Percentiles rank a stretch among this genome's conserved stretches.
These are phyloP conservation scores for Gerris buenoi DNA, from an alignment of 1,140 invertebrate species.

Conservation along the genomic window DNA sequence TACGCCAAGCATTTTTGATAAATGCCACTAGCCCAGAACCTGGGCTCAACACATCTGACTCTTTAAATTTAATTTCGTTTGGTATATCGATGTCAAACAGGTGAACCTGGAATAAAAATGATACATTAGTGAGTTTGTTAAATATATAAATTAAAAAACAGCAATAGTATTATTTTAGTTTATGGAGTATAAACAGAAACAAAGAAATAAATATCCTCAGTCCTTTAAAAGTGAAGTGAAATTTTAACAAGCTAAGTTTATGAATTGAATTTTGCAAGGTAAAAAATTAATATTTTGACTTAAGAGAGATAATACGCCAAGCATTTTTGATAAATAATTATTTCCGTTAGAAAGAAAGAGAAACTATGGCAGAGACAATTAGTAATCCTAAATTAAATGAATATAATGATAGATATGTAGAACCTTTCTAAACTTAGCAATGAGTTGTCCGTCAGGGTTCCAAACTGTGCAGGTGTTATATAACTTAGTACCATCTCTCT, in stretches of 20 bases:
- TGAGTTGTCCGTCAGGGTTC: conserved; percentile 57
- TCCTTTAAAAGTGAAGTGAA: too few species aligned
- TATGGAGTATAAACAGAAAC: too few species aligned
- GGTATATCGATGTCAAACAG: conserved; percentile 92
- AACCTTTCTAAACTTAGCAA: conserved; percentile 59
- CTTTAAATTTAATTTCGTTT: conserved; percentile 81
- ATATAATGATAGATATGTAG: not conserved
- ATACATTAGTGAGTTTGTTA: too few species aligned
- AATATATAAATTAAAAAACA: too few species aligned
- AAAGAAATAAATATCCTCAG: too few species aligned
- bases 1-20: not conserved
- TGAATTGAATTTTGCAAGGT: too few species aligned
- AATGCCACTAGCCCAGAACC: too few species aligned
- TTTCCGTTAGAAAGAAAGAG: conserved; percentile 3
- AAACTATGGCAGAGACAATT: not conserved
- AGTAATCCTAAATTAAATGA: not conserved
- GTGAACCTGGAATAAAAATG: conserved; percentile 50
- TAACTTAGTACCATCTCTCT: conserved; percentile 48
- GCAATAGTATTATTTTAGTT: too few species aligned
- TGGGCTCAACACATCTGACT: conserved; percentile 65
- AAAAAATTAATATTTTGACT: too few species aligned
- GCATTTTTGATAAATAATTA: not conserved
- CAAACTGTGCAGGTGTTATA: conserved; percentile 88
- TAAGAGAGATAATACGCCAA: too few species aligned
- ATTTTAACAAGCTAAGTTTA: too few species aligned